A percentile compares a stretch with the other conserved stretches of the same genome.
phyloP scores from a whole-genome alignment of 2,888 invertebrate species.

The Orgyia antiqua region DNA sequence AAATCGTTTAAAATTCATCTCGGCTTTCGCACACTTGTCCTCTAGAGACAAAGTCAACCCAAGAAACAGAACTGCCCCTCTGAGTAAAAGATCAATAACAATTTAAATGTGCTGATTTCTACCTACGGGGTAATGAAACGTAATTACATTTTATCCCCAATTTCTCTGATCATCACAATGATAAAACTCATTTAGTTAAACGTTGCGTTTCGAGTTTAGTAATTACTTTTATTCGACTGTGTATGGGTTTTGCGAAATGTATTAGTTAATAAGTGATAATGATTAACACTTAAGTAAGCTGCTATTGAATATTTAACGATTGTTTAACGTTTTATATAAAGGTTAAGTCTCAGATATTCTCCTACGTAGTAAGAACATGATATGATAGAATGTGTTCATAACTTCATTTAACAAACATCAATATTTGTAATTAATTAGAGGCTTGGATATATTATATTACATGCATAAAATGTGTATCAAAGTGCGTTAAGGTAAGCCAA shows the following conservation, averaged over 20 bases:
- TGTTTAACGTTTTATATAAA: too few relatives aligned
- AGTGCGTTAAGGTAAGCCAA: too few relatives aligned
- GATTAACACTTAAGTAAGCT: too few relatives aligned
- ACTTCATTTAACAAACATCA: too few relatives aligned
- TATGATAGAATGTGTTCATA: too few relatives aligned
- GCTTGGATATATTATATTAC: too few relatives aligned
- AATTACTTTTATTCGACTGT: conserved; percentile 4
- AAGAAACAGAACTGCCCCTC: conserved; percentile 26
- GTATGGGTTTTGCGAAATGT: background rate
- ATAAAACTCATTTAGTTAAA: conserved; percentile 12
- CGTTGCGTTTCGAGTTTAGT: conserved; percentile 18
- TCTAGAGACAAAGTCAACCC: conserved; percentile 14
- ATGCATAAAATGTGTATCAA: too few relatives aligned
- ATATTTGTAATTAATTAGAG: too few relatives aligned
- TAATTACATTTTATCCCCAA: conserved; percentile 54
- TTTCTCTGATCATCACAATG: conserved; percentile 15
- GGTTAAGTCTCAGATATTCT: too few relatives aligned
- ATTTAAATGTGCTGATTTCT: conserved; percentile 41
- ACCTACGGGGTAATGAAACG: conserved; percentile 49
- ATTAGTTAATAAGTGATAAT: too few relatives aligned
- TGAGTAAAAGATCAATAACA: conserved; percentile 43
- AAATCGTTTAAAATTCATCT: conserved; percentile 37
- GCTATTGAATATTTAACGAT: too few relatives aligned
- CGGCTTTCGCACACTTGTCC: conserved; percentile 23
- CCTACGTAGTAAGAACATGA: too few relatives aligned